phyloP scores from a whole-genome alignment of 2,888 invertebrate genomes.

The Leptura quadrifasciata region DNA sequence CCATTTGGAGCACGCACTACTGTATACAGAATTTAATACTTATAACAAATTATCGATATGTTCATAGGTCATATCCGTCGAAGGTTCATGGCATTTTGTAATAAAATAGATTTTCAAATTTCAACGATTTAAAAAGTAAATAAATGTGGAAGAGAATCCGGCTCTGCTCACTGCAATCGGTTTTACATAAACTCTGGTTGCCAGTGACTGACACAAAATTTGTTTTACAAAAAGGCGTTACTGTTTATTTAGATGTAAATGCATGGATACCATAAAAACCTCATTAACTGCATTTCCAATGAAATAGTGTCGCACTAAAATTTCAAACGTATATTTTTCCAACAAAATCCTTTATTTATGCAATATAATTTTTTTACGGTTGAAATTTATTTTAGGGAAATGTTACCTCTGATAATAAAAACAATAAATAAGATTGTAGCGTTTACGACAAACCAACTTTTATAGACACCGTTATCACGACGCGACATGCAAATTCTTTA shows the following conservation, averaged over 20 bases:
- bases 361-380: constrained; percentile 26
- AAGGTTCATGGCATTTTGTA: too few species aligned
- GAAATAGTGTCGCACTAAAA: constrained; percentile 11
- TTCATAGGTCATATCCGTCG: too few species aligned
- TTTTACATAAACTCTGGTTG: not conserved
- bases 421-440: constrained; percentile 43
- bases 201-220: not conserved
- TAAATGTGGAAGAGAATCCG: too few species aligned
- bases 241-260: constrained; percentile 1
- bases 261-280: not conserved
- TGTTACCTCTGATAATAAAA: constrained; percentile 51
- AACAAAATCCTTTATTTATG: constrained; percentile 9
- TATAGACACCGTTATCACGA: constrained; percentile 52
- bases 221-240: not conserved
- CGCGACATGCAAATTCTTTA: constrained; percentile 51
- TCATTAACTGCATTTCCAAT: not conserved
- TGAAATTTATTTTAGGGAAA: constrained; percentile 25
- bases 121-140: too few species aligned
- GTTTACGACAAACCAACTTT: constrained; percentile 40
- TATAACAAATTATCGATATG: too few species aligned
- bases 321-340: constrained; percentile 4
- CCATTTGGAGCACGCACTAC: too few species aligned
- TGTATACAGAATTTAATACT: too few species aligned
- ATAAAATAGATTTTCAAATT: too few species aligned
- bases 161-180: not conserved